Evolutionary conservation across 2,888 invertebrate genomes (phyloP).

Genomic region (Apodemia hepburni): DNA sequence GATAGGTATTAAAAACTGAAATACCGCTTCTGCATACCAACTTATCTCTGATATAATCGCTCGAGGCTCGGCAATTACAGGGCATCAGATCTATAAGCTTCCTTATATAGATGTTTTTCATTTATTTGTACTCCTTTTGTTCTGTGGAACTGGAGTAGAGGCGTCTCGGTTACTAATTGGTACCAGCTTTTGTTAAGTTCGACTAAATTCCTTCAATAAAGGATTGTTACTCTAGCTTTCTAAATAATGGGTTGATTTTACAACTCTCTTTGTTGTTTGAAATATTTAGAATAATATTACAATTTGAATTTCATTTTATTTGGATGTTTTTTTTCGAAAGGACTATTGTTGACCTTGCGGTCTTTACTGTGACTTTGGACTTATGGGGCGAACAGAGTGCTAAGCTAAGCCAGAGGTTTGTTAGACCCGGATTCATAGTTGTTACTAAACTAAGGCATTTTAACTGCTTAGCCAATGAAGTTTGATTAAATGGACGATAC

Average conservation of each 20-base stretch:
- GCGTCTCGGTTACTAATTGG: conserved; percentile 68
- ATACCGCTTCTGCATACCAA: not conserved
- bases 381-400: too few relatives aligned
- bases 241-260: conserved; percentile 27
- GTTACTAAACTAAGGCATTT: too few relatives aligned
- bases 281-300: not conserved
- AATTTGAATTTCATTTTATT: not conserved
- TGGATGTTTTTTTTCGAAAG: not conserved
- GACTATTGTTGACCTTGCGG: too few relatives aligned
- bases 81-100: conserved; percentile 59
- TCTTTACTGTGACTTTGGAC: too few relatives aligned
- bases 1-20: not conserved
- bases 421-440: too few relatives aligned
- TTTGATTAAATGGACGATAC: too few relatives aligned
- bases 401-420: too few relatives aligned
- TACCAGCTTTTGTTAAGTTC: conserved; percentile 45
- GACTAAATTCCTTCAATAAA: conserved; percentile 40
- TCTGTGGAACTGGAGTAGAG: conserved; percentile 54
- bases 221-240: conserved; percentile 40
- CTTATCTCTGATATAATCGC: conserved; percentile 42
- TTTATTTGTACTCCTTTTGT: conserved; percentile 55
- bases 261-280: conserved; percentile 24
- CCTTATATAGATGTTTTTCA: conserved; percentile 61
- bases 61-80: conserved; percentile 65
- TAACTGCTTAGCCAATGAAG: too few relatives aligned